Percentiles rank a stretch among this genome's conserved stretches.
These are phyloP conservation scores for Myotis daubentonii DNA, from an alignment of 2,797 vertebrate genomes.

Conservation along the genomic window DNA sequence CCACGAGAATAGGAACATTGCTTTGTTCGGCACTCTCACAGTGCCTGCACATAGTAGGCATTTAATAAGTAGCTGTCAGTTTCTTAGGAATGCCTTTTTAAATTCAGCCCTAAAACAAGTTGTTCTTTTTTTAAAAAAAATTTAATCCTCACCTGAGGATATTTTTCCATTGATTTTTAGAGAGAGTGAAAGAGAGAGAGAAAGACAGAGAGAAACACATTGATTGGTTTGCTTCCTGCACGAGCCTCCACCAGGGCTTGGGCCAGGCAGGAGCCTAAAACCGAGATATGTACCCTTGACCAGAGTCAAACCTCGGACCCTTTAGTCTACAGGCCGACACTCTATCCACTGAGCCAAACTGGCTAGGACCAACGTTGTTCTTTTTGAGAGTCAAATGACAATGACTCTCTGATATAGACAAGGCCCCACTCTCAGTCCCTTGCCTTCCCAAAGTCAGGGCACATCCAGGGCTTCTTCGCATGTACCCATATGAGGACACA, in stretches of 20 bases:
- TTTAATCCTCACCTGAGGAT: too few relatives aligned
- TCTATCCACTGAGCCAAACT: too few relatives aligned
- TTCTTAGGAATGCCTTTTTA: background rate
- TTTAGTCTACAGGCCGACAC: too few relatives aligned
- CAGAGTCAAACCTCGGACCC: too few relatives aligned
- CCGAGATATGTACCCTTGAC: too few relatives aligned
- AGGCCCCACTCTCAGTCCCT: background rate
- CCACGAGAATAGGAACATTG: background rate
- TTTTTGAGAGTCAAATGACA: conserved; percentile 5
- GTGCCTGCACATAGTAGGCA: background rate
- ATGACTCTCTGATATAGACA: background rate
- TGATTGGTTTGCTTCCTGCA: too few relatives aligned
- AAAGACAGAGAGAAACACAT: too few relatives aligned
- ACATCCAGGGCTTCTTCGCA: background rate
- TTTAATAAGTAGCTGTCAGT: background rate
- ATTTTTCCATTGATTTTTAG: too few relatives aligned
- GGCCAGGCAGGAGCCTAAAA: too few relatives aligned
- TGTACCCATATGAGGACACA: background rate
- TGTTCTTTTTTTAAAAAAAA: background rate
- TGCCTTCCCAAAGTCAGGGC: background rate
- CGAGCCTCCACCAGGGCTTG: too few relatives aligned
- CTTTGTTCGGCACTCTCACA: background rate
- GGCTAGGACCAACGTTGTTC: background rate
- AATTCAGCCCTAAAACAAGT: background rate
- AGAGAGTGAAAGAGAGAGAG: too few relatives aligned